Base-by-base conservation (phyloP, 2,888 invertebrate genomes). In the Morpho achilles region DNA sequence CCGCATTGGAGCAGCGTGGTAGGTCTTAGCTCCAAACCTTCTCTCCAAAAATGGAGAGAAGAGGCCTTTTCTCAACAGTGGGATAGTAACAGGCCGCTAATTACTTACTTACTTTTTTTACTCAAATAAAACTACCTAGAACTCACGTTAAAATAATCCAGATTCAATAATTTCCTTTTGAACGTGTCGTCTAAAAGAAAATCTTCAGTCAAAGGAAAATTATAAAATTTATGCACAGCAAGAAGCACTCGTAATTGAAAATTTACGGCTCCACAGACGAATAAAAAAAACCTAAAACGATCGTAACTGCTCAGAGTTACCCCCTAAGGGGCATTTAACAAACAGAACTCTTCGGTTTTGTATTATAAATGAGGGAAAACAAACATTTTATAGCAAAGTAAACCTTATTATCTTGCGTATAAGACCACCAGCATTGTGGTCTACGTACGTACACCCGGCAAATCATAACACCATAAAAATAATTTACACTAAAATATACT, bases 271-370 rank as follows among this genome's bases (percentile, higher is more conserved):
- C 49, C 44, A 16, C 49, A 10, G 47, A 59, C 47, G 41, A 56
- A 56, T 53, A 61, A 61, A 61, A 61, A 61, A 58, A 45, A 10
- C 50, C 44, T 42, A 53, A 56, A 59, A 53, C 50, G 53, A 52
- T 59, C 61, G 49, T 59, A 59, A 59, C 56, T 40, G 46, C 46
- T 50, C 55, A 51, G 45, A 62, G 47, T 53, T 56, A 40, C 47
- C 46, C 58, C 54, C 61, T 16, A 22, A 59, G 61, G 58, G 45
- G 44, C 52, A 32, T 44, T 52, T 52, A 52, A 52, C 52, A 44
- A 45, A 52, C 52, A 32, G 42, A 42, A 51, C 32, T 45, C 45
- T 32, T 45, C 52, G 32, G 43, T 44, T 52, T 52, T 39, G 9
- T 43, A 43, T 43, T 51, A 23, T 39, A 32, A 23, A 44, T 23